phyloP scores from a whole-genome alignment of 2,888 invertebrate genomes.

The Gryllus longicercus region DNA sequence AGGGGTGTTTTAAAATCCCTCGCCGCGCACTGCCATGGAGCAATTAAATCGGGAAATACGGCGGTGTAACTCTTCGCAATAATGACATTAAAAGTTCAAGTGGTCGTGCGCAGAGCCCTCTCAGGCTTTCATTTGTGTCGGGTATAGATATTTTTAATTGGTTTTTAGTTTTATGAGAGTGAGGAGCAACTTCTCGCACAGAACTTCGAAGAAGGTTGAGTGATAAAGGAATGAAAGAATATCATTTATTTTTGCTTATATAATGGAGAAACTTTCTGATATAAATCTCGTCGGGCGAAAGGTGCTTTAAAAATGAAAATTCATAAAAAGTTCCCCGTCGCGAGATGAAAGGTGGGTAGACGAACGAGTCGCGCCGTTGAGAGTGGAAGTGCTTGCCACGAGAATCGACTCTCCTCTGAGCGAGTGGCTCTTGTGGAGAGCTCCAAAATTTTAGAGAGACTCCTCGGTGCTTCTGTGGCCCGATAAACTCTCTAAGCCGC shows the following conservation, averaged over 20 bases:
- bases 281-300: not conserved
- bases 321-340: not conserved
- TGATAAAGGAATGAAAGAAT: constrained; percentile 17
- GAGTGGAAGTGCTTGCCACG: not conserved
- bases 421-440: no score
- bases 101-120: not conserved
- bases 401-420: not conserved
- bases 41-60: constrained; percentile 17
- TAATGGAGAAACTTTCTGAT: constrained; percentile 17
- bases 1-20: not conserved
- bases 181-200: not conserved
- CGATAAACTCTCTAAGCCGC: no score
- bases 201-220: not conserved
- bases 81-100: constrained; percentile 17
- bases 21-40: not conserved
- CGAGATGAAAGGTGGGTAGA: not conserved
- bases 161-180: constrained; percentile 1
- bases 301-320: constrained; percentile 7
- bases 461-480: no score
- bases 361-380: not conserved
- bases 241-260: constrained; percentile 10
- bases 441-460: no score
- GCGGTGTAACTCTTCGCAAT: not conserved
- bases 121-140: not conserved
- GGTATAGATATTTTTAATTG: not conserved